phyloP scores from a whole-genome alignment of 2,113 vertebrate species.

The Albula goreensis region DNA sequence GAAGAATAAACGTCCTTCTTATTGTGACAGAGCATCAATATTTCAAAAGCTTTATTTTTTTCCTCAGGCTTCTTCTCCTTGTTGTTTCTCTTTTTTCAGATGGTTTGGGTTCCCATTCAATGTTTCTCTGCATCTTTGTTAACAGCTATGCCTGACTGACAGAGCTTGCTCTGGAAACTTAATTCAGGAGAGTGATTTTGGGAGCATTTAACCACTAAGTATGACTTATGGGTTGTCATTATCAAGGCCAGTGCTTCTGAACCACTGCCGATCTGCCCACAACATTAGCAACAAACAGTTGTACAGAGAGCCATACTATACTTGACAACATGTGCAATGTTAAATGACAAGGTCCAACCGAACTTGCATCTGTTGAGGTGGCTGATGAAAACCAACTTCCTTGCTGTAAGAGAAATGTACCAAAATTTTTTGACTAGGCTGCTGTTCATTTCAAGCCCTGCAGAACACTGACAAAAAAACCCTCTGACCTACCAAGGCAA shows the following conservation, averaged over 20 bases:
- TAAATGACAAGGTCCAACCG: background rate
- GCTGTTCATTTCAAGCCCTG: too few species aligned
- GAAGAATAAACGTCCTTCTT: background rate
- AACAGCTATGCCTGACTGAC: background rate
- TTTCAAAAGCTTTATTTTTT: background rate
- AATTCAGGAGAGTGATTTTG: background rate
- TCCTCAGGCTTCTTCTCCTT: background rate
- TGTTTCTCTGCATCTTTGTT: background rate
- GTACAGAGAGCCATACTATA: background rate
- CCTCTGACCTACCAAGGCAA: background rate
- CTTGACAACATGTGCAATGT: background rate
- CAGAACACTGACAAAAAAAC: background rate
- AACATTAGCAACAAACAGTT: background rate
- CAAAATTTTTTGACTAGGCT: background rate
- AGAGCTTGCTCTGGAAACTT: background rate
- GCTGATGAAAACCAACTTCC: background rate
- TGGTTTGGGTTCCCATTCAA: background rate
- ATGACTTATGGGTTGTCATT: background rate
- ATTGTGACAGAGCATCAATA: background rate
- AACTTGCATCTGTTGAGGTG: background rate
- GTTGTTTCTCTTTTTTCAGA: background rate
- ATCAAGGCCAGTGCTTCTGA: background rate
- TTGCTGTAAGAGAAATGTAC: background rate
- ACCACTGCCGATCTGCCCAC: background rate
- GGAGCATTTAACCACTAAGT: background rate